A percentile compares a stretch with the other conserved stretches of the same genome.
Conservation (phyloP, 2,888 invertebrate genomes). For the Agrochola lychnidis region DNA sequence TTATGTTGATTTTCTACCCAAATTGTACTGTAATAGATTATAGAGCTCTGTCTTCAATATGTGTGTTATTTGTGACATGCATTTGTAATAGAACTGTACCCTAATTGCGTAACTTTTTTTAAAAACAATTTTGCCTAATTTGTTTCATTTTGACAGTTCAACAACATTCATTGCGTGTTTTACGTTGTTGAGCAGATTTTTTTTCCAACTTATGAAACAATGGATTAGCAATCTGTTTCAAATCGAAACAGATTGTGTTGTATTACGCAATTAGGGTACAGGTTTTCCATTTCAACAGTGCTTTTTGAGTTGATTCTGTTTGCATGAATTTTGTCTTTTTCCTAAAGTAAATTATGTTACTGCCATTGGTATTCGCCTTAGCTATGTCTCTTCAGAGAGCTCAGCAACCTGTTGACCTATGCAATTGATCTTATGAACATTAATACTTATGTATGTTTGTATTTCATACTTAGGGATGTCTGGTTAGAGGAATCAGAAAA, state of each 20-base stretch:
- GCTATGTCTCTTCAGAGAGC: constrained; percentile 11
- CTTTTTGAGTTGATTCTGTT: background rate
- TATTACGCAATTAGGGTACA: no score
- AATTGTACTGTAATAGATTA: background rate
- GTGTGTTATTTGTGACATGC: constrained; percentile 1
- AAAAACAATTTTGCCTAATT: no score
- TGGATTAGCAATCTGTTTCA: no score
- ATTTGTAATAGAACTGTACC: constrained; percentile 13
- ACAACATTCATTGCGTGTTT: no score
- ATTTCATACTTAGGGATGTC: constrained; percentile 26
- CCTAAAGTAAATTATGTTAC: constrained; percentile 8
- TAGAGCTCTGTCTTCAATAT: background rate
- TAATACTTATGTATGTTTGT: constrained; percentile 34
- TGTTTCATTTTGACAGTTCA: no score
- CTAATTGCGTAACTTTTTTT: no score
- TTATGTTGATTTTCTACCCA: constrained; percentile 17
- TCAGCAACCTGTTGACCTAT: constrained; percentile 18
- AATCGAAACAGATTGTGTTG: no score
- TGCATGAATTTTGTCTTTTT: background rate
- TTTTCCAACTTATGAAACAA: no score
- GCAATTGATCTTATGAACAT: constrained; percentile 57
- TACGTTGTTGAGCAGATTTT: no score
- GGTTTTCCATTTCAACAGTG: background rate
- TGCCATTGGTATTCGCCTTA: constrained; percentile 2
- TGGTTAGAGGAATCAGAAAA: constrained; percentile 40